Conservation (phyloP, 2,797 vertebrate genomes). For the Enoplosus armatus region DNA sequence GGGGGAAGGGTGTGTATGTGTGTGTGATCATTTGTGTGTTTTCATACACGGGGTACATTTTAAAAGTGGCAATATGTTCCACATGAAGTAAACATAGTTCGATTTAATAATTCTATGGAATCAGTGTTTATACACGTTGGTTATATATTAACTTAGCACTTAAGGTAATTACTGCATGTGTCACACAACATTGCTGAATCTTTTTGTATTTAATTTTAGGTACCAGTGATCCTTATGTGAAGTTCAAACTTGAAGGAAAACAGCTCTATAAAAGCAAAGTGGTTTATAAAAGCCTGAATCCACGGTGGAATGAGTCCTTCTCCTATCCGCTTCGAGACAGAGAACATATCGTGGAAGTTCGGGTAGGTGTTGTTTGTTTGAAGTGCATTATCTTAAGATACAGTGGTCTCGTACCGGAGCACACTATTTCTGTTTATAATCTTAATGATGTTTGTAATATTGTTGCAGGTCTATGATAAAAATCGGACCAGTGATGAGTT, state of each 20-base stretch:
- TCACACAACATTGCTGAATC: slow-evolving; percentile 18
- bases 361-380: slow-evolving; percentile 77
- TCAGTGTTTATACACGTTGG: not conserved
- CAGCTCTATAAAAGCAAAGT: slow-evolving; percentile 98
- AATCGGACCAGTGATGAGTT: slow-evolving; percentile 94
- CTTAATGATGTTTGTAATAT: not conserved
- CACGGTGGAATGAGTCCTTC: slow-evolving; percentile 94
- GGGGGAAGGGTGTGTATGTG: slow-evolving; percentile 61
- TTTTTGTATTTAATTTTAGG: slow-evolving; percentile 78
- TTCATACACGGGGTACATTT: slow-evolving; percentile 46
- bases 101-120: slow-evolving; percentile 21
- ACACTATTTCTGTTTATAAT: not conserved
- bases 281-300: slow-evolving; percentile 94
- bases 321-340: slow-evolving; percentile 90
- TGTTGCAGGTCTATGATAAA: slow-evolving; percentile 91
- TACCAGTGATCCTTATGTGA: slow-evolving; percentile 96
- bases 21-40: slow-evolving; percentile 40
- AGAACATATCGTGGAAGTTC: slow-evolving; percentile 89
- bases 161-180: not conserved
- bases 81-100: slow-evolving; percentile 28
- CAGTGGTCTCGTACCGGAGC: not conserved
- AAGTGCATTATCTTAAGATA: not conserved
- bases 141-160: slow-evolving; percentile 1
- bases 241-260: slow-evolving; percentile 96
- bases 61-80: slow-evolving; percentile 35